phyloP scores from a whole-genome alignment of 2,888 invertebrate genomes.

The Sinodicranocentrus sp. region DNA sequence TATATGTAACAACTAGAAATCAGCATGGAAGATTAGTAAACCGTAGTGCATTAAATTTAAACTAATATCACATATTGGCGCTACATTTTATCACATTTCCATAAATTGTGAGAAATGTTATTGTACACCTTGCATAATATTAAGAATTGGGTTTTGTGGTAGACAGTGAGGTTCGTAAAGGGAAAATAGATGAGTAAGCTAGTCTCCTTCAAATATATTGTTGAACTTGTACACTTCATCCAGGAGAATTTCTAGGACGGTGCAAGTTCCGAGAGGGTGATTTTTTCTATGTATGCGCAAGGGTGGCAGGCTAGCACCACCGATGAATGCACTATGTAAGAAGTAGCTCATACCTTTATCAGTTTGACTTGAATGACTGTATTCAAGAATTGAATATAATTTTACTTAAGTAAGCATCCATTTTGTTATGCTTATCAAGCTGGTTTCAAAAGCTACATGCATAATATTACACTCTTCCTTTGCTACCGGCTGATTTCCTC shows the following conservation, averaged over 20 bases:
- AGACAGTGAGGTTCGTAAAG: constrained; percentile 24
- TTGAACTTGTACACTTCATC: constrained; percentile 1
- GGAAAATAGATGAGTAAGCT: constrained; percentile 34
- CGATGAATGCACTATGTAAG: not conserved
- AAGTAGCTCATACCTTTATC: constrained; percentile 1
- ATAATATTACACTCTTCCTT: constrained; percentile 57
- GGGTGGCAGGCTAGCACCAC: not conserved
- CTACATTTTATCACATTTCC: no score
- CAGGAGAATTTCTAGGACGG: constrained; percentile 3
- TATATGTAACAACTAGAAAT: no score
- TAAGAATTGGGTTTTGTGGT: constrained; percentile 31
- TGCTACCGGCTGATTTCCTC: constrained; percentile 41
- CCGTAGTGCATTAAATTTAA: no score
- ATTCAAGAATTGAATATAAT: constrained; percentile 39
- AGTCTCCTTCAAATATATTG: constrained; percentile 29
- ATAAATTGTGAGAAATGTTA: no score
- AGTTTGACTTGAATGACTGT: not conserved
- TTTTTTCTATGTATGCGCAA: constrained; percentile 3
- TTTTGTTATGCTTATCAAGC: constrained; percentile 62
- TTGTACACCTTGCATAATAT: no score
- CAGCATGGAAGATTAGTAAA: no score
- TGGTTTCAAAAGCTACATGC: constrained; percentile 51
- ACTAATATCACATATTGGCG: no score
- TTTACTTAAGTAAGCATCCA: constrained; percentile 37
- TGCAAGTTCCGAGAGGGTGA: constrained; percentile 33